Evolutionary conservation across 2,888 invertebrate species (phyloP), one percentile per base, ranked within the genome.

Genomic region (Sarcophaga subvicina): DNA sequence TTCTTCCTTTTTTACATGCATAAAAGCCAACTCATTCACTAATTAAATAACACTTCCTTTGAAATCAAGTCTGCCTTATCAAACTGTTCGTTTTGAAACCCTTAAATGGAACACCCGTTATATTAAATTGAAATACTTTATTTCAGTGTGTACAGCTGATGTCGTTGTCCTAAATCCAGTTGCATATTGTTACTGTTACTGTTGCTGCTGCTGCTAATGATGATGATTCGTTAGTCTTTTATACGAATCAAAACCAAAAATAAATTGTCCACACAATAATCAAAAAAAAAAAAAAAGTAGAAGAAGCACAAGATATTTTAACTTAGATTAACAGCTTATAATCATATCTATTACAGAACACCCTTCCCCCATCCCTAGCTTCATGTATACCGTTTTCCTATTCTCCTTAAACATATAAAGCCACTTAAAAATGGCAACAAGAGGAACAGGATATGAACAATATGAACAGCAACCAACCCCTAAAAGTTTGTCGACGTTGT

Each of bases 261-360:
- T 84, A 78, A 81, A 84, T 84, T 82, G 79, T 79, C 75, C 66
- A 79, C 14, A 14, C 54, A 14, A 54, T 54, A 17, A 12, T 17
- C 14, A 17, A 4, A 3, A 14, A 54, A 37, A 37, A 37, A 37
- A 6, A 10, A 37, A 10, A 37, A 2, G 37, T 8, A 37, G 10
- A 37, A 37, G 37, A 37, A 37, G 37, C 37, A 67, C 81, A 73
- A 87, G 81, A 86, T 86, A 83, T 83, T 86, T 80, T 75, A 86
- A 84, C 78, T 81, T 79, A 87, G 87, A 84, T 87, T 87, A 84
- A 87, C 87, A 82, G 87, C 87, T 87, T 87, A 87, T 87, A 87
- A 87, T 84, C 87, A 76, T 87, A 87, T 87, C 87, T 87, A 79
- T 87, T 84, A 87, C 81, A 86, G 71, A 63, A 25, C 49, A 2